Base-by-base conservation (phyloP, 2,888 invertebrate species). In the Antheraea yamamai region DNA sequence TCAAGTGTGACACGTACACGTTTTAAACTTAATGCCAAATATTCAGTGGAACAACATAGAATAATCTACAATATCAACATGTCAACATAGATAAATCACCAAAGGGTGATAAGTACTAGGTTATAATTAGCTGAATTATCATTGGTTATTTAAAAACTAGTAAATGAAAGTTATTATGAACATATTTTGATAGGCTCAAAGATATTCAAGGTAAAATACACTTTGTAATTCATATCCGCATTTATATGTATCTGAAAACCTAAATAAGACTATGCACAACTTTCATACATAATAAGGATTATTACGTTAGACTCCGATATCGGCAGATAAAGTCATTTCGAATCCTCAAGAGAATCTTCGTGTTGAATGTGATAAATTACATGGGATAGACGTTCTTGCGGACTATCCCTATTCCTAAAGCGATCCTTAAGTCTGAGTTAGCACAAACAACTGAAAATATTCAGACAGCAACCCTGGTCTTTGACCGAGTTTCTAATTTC, bases 401-500 rank as follows among this genome's bases (percentile, higher is more conserved):
- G 66, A 72, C 55, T 73, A 73, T 23, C 35, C 64, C 52, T 72
- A 72, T 73, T 75, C 66, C 71, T 18, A n/a, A 35, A 66, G n/a
- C 75, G 8, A 66, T 75, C n/a, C 8, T 64, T 35, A 52, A 75
- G 66, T 35, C 52, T 52, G 58, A 74, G 68, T 51, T 68, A 74
- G 55, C 39, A 47, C 71, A 30, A 74, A 74, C 68, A 71, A 58
- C 71, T 71, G 74, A 47, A 73, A 75, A 73, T 51, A 66, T 72
- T 52, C 20, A 73, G 68, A 73, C 55, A 73, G 72, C 77, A 79
- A 77, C 79, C 81, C 83, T 86, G 85, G 86, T 85, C 85, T 86
- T 85, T 86, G 86, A 85, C 86, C 87, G 82, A 87, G 80, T 84
- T 85, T 85, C 85, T 87, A 87, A 86, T 87, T 87, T 81, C 79